Percentiles rank a stretch among this genome's conserved stretches.
Evolutionary conservation across 2,888 invertebrate species (phyloP).

Genomic region (Aphidius colemani): DNA sequence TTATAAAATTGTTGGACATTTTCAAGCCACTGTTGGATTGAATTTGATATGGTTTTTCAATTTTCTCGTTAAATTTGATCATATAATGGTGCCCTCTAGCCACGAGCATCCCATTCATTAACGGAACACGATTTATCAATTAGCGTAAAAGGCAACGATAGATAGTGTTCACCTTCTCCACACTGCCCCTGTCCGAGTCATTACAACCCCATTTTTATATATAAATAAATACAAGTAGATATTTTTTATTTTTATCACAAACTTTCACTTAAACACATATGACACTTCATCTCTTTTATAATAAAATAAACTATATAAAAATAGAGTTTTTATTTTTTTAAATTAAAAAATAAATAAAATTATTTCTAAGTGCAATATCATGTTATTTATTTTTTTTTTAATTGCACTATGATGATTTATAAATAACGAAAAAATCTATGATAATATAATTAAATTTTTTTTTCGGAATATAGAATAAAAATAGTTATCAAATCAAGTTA

Average conservation of each 20-base stretch:
- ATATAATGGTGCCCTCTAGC: conserved; percentile 27
- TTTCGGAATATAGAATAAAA: no score
- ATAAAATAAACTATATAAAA: no score
- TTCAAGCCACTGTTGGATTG: neutral
- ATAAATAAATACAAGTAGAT: neutral
- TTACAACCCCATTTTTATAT: conserved; percentile 22
- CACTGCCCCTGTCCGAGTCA: conserved; percentile 16
- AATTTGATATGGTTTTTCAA: neutral
- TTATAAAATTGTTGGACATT: neutral
- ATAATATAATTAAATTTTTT: no score
- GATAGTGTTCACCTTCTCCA: conserved; percentile 57
- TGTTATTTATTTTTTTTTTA: no score
- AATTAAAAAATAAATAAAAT: no score
- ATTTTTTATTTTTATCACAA: neutral
- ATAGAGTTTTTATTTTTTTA: no score
- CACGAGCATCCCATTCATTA: conserved; percentile 55
- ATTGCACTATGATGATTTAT: no score
- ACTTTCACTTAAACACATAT: no score
- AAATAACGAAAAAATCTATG: no score
- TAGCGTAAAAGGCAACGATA: conserved; percentile 60
- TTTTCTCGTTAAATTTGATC: neutral
- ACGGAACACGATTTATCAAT: conserved; percentile 61
- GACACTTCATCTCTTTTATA: no score
- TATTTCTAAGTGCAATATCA: no score
- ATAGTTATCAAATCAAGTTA: no score